Evolutionary conservation across 53 echinoderm and acorn worm genomes (phyloP).

Genomic region (Apostichopus leukothele): DNA sequence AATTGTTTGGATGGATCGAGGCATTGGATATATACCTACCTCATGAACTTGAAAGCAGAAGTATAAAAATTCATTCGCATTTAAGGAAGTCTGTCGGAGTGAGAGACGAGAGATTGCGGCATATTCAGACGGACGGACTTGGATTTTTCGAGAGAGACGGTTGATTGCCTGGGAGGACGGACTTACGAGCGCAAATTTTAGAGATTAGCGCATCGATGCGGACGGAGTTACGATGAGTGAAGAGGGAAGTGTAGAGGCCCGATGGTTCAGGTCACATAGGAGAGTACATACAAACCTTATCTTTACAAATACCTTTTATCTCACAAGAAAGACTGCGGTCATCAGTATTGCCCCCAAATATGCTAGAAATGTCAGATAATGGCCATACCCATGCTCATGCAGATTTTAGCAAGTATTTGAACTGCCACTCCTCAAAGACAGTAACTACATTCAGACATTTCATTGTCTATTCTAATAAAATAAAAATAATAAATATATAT

Average conservation of each 20-base stretch:
- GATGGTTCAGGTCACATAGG: too few species aligned
- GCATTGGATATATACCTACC: background rate
- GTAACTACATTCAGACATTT: too few species aligned
- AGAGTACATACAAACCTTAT: too few species aligned
- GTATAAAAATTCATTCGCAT: background rate
- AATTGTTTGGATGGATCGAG: background rate
- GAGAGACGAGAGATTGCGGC: background rate
- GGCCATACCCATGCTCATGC: too few species aligned
- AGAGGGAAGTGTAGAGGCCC: background rate
- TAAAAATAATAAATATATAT: too few species aligned
- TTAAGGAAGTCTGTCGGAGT: background rate
- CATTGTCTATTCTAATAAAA: too few species aligned
- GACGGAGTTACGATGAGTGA: background rate
- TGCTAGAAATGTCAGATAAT: too few species aligned
- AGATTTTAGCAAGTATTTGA: too few species aligned
- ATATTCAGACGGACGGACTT: background rate
- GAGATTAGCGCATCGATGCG: background rate
- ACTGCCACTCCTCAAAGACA: too few species aligned
- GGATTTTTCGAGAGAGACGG: background rate
- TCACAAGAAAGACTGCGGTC: too few species aligned
- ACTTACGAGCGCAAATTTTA: background rate
- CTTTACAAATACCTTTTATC: too few species aligned
- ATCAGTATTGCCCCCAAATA: too few species aligned
- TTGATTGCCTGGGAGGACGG: background rate
- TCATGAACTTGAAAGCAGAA: background rate